Percentiles rank a stretch among this genome's conserved stretches.
These are phyloP conservation scores for Pheosia gnoma DNA, from an alignment of 2,888 invertebrate species.

Conservation along the genomic window DNA sequence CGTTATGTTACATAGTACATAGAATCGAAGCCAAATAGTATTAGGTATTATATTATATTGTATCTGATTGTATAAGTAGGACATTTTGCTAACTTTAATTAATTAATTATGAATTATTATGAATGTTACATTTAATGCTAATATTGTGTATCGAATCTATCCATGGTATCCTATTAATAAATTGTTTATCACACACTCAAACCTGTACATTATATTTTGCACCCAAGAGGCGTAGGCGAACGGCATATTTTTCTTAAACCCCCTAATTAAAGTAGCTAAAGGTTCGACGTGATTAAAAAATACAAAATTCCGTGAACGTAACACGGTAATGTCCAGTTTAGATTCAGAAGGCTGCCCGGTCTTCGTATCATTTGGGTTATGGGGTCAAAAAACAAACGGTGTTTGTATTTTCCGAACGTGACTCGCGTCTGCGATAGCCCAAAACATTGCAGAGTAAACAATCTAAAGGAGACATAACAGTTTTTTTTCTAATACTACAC, in stretches of 20 bases:
- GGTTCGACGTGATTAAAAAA: background rate
- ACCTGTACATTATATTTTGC: too few species aligned
- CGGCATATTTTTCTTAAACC: background rate
- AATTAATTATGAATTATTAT: too few species aligned
- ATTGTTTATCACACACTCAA: too few species aligned
- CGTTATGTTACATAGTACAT: too few species aligned
- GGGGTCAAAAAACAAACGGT: slow-evolving; percentile 6
- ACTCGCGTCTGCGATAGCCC: background rate
- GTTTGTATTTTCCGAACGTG: slow-evolving; percentile 11
- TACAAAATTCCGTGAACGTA: background rate
- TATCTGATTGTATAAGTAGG: too few species aligned
- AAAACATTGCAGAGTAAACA: slow-evolving; percentile 1
- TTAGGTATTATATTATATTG: too few species aligned
- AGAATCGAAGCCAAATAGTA: too few species aligned
- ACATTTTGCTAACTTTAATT: too few species aligned
- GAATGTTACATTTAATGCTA: too few species aligned
- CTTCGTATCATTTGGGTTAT: background rate
- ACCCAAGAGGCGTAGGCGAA: too few species aligned
- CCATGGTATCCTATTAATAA: too few species aligned
- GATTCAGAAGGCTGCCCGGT: background rate
- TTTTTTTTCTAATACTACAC: slow-evolving; percentile 2
- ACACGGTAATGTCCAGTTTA: background rate
- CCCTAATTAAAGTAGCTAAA: background rate
- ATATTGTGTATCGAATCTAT: too few species aligned
- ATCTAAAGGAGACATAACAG: background rate